Base-by-base conservation (phyloP, 1,140 invertebrate genomes). In the Zaprionus tsacasi region DNA sequence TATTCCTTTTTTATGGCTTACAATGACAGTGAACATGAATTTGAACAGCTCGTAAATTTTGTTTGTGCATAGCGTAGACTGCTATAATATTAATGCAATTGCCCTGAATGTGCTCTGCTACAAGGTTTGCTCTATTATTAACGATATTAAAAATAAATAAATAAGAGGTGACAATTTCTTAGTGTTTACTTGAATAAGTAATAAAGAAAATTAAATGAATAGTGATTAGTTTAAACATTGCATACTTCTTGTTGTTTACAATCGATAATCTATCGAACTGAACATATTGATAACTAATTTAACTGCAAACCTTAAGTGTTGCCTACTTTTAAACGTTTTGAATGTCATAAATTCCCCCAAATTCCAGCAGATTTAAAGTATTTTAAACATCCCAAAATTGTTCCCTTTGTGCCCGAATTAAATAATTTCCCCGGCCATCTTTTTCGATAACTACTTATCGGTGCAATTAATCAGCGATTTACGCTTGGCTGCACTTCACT, bases 31-130 rank as follows among this genome's bases (percentile, higher is more conserved):
- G 21, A 33, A 50, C 36, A 67, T 57, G 17, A 5, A 58, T 12
- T 54, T 36, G 12, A 40, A 30, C 35, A 61, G 67, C 58, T 61
- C 45, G 30, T 54, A 30, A 43, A 55, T 3, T 43, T 70, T 11
- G 38, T 63, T 43, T n/a, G n/a, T 35, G 61, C 21, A 43, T 43
- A 43, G 40, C n/a, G n/a, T 11, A 12, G 45, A 3, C 27, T 5
- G 6, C 17, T 50, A 50, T 21, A 50, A 50, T 25, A 50, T 25
- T 11, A 11, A 50, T 50, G 7, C 3, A 25, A 25, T 25, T 50
- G 15, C 10, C 17, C 10, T 11, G 2, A 17, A 13, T 50, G 45
- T 5, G 45, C 45, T 15, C 6, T 15, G 40, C 7, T 45, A 8
- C 10, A 10, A 15, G n/a, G 3, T 45, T 13, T 8, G 5, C 6